phyloP scores from a whole-genome alignment of 2,797 vertebrate species.

The Mus caroli region DNA sequence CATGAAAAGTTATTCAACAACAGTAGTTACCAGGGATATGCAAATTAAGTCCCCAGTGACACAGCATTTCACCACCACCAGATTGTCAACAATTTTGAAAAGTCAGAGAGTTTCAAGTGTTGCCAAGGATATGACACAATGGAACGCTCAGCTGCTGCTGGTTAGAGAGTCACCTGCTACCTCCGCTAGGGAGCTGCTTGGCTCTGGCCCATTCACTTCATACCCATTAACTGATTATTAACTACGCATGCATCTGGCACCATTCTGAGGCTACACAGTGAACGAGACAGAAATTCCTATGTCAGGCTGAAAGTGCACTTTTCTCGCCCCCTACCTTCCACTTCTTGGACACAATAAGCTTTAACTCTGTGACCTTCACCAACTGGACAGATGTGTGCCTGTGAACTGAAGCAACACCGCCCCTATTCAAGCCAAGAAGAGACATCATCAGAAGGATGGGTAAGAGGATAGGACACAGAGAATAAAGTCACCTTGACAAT shows the following conservation, averaged over 20 bases:
- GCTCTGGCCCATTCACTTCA: conserved; percentile 6
- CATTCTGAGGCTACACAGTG: not conserved
- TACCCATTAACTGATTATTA: not conserved
- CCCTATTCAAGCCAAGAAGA: conserved; percentile 1
- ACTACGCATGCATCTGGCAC: not conserved
- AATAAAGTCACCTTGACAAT: not conserved
- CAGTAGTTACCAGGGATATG: conserved; percentile 46
- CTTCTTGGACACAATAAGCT: not conserved
- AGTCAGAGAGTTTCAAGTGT: conserved; percentile 60
- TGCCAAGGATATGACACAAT: conserved; percentile 40
- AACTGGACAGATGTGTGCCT: not conserved
- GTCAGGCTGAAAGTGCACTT: conserved; percentile 1
- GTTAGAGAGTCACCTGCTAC: not conserved
- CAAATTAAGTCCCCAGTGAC: conserved; percentile 65
- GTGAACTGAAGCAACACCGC: not conserved
- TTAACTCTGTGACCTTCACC: not conserved
- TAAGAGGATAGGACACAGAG: conserved; percentile 1
- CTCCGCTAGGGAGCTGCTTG: not conserved
- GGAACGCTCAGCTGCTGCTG: not conserved
- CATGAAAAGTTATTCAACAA: conserved; percentile 55
- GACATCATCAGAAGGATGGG: not conserved
- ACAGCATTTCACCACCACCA: conserved; percentile 50
- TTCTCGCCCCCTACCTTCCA: not conserved
- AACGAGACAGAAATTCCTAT: conserved; percentile 23
- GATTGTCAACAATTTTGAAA: conserved; percentile 50